Base-by-base conservation (phyloP, 2,113 vertebrate genomes). In the Hydrochoerus hydrochaeris region DNA sequence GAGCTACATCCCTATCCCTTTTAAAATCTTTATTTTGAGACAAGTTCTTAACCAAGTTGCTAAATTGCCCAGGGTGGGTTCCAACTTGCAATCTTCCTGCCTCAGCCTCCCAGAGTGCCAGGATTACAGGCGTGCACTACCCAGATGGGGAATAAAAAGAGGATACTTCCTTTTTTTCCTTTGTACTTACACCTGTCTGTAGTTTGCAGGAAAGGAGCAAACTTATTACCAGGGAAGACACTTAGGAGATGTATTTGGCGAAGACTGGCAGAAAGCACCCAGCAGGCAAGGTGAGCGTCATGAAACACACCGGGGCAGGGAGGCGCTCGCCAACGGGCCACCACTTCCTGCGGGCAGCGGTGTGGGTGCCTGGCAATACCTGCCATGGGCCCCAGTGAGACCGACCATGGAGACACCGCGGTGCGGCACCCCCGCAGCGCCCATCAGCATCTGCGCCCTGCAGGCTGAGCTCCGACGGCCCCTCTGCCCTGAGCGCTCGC, bases 191-290 rank as follows among this genome's bases (percentile, higher is more conserved):
- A 58, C 52, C 3, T 97, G 63, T 98, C 96, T 96, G 35, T 96
- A 99, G 99, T 98, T 98, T 97, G 73, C 97, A 98, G 99, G 99
- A 97, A 99, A 98, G 97, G 99, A 99, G 92, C 99, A 99, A 98
- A 99, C 98, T 8, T 99, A 99, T 98, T 99, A 99, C 97, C 99
- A 99, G 97, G 99, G 99, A 87, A 98, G 98, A 28, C 99, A 99
- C 95, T 98, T 99, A 90, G 98, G 98, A 97, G 99, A 99, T 49
- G 98, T 97, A 77, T 98, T 99, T 94, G 97, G 96, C 32, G 99
- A 99, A 97, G 99, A 99, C 69, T 98, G 98, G 98, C 99, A 98
- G 95, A 95, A 98, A 4, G 95, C 98, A 62, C 98, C 99, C 89
- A 93, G 98, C 96, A 98, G 99, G 84, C 99, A 99, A 98, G 99